Base-by-base conservation (phyloP, 2,888 invertebrate species). In the Synanthedon vespiformis region DNA sequence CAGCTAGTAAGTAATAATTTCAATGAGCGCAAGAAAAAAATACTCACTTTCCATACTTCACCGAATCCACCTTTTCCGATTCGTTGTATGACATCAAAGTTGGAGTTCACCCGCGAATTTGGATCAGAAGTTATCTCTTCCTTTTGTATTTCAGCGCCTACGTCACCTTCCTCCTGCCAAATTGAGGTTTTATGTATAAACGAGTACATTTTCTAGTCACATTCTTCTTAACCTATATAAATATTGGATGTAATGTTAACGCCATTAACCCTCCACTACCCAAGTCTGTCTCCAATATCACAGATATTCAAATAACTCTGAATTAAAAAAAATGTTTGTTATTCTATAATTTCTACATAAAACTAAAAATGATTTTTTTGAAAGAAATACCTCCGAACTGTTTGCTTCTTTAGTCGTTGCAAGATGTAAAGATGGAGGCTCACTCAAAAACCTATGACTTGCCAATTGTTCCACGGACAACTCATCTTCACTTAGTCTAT, bases 41-140 rank as follows among this genome's bases (percentile, higher is more conserved):
- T 3, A 27, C 40, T 58, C 67, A 95, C 96, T 90, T 98, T 98
- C 6, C 97, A 85, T 0, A 99, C 99, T 82, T 97, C 95, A 0
- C 99, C 99, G 77, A 96, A 99, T 0, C 97, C 98, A 2, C 99
- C 99, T 78, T 93, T 94, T 0, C 99, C 99, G 1, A 98, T 83
- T 87, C 92, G 93, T 59, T 92, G 91, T 1, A 97, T 85, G 44
- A 95, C 88, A 74, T 94, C 92, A 68, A 96, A 96, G 77, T 96
- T 95, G 2, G 89, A 93, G 58, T 91, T 89, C 4, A 97, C 88
- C 2, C 97, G 89, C 0, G 96, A 94, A 54, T 90, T 91, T 0
- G 90, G 89, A 53, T 82, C 77, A 0, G 67, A 70, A 0, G 72
- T 58, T 0, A 73, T 62, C 53, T 65, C 70, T 0, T 65, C 61